phyloP scores from a whole-genome alignment of 2,888 invertebrate species.

The Biston stratarius region DNA sequence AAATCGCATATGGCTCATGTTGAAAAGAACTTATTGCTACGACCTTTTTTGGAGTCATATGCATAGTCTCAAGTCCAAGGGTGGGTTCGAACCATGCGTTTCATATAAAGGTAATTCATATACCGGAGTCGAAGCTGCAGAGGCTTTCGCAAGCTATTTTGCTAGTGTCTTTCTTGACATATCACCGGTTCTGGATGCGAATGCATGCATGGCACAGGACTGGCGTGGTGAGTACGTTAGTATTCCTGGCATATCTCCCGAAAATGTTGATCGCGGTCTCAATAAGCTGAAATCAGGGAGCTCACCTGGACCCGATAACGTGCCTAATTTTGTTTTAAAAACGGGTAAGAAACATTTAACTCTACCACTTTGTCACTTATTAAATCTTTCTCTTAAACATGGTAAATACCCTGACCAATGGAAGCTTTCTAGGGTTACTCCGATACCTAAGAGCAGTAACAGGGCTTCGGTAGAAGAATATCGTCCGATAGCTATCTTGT shows the following conservation, averaged over 20 bases:
- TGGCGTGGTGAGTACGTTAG: background rate
- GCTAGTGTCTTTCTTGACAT: background rate
- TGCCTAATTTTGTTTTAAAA: background rate
- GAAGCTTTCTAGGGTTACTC: background rate
- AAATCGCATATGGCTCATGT: background rate
- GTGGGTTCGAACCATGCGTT: background rate
- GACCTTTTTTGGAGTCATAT: background rate
- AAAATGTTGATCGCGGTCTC: background rate
- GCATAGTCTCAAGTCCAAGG: background rate
- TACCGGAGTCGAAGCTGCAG: background rate
- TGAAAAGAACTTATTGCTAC: background rate
- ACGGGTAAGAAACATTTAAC: background rate
- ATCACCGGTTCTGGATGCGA: background rate
- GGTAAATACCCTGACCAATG: background rate
- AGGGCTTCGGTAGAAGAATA: background rate
- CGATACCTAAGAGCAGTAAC: background rate
- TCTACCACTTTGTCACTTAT: background rate
- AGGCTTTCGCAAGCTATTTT: background rate
- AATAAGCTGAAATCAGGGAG: background rate
- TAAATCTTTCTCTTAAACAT: background rate
- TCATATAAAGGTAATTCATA: background rate
- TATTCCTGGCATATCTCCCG: background rate
- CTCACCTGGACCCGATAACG: background rate
- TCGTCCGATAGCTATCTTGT: background rate
- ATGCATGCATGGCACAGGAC: too few species aligned